Evolutionary conservation across 2,797 vertebrate genomes (phyloP).

Genomic region (Graptemys geographica): DNA sequence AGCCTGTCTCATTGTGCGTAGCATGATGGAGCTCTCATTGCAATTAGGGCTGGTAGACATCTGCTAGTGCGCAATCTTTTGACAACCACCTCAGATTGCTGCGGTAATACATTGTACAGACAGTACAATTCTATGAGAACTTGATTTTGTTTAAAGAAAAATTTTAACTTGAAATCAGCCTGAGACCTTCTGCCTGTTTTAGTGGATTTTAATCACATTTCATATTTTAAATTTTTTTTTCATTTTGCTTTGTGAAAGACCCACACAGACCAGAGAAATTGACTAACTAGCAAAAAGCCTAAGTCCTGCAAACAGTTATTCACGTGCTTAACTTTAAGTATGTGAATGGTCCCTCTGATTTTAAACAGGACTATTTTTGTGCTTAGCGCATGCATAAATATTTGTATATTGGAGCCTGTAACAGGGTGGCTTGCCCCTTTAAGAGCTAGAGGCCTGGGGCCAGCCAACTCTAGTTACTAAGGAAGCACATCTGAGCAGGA

Average conservation of each 20-base stretch:
- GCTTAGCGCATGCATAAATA: too few species aligned
- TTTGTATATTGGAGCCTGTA: background rate
- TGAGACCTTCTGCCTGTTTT: background rate
- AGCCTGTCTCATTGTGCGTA: background rate
- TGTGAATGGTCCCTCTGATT: too few species aligned
- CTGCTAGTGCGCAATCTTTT: too few species aligned
- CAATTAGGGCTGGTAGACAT: too few species aligned
- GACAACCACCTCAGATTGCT: too few species aligned
- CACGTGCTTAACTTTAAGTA: background rate
- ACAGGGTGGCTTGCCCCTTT: background rate
- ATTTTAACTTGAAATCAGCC: background rate
- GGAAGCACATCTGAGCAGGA: too few species aligned
- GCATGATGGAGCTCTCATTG: background rate
- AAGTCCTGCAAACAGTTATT: background rate
- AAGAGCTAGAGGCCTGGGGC: too few species aligned
- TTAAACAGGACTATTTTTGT: too few species aligned
- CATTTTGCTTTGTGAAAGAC: background rate
- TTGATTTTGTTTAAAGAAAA: background rate
- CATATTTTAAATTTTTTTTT: background rate
- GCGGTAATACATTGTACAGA: background rate
- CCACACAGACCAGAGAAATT: background rate
- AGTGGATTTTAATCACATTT: background rate
- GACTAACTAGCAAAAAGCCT: background rate
- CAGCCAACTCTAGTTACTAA: too few species aligned
- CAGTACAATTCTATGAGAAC: background rate